These are phyloP conservation scores for Amphiduros pacificus DNA, from an alignment of 2,888 invertebrate species.

Conservation along the genomic window DNA sequence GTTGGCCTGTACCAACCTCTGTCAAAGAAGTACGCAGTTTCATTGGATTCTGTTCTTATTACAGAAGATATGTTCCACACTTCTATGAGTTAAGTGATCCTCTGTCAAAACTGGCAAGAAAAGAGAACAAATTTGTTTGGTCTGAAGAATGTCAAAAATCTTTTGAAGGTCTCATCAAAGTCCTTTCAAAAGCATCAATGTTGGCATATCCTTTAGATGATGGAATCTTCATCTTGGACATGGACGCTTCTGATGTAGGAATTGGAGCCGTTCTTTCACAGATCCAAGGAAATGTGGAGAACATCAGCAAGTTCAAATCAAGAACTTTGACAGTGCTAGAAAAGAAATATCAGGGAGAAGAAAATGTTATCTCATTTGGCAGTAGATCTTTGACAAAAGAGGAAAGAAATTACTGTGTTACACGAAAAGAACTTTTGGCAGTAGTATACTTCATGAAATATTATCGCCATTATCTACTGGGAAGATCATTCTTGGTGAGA, in stretches of 20 bases:
- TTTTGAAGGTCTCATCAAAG: constrained; percentile 22
- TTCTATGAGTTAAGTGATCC: constrained; percentile 18
- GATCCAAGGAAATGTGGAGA: too few species aligned
- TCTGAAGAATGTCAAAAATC: constrained; percentile 20
- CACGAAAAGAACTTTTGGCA: constrained; percentile 22
- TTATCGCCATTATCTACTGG: constrained; percentile 33
- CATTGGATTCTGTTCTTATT: background rate
- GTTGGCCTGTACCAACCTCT: background rate
- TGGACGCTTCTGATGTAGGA: constrained; percentile 21
- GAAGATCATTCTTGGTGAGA: constrained; percentile 27
- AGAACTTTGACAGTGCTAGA: too few species aligned
- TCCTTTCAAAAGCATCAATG: constrained; percentile 16
- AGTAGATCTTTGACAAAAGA: constrained; percentile 24
- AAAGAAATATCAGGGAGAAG: constrained; percentile 16
- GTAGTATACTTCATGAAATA: constrained; percentile 28
- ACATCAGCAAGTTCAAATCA: too few species aligned
- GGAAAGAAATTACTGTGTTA: constrained; percentile 25
- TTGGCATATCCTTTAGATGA: constrained; percentile 23
- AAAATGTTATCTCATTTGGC: constrained; percentile 21
- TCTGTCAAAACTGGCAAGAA: constrained; percentile 20
- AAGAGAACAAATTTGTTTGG: constrained; percentile 24
- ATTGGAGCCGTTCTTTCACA: constrained; percentile 26
- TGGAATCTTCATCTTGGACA: constrained; percentile 23
- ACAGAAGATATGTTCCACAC: constrained; percentile 20
- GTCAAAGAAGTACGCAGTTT: background rate